phyloP scores from a whole-genome alignment of 2,797 vertebrate genomes.

The Schizopygopsis pylzovi region DNA sequence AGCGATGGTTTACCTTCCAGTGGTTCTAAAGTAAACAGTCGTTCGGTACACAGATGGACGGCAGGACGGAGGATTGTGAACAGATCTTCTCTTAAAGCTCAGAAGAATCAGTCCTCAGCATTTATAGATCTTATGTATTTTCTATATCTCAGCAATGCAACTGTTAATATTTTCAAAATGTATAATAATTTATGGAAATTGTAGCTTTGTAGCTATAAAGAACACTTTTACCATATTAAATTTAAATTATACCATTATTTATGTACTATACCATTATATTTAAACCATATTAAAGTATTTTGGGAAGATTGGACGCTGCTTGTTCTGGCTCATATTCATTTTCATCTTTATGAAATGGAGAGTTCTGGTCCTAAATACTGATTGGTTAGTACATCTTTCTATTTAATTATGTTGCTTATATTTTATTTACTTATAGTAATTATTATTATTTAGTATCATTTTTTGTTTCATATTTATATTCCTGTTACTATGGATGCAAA shows the following conservation, averaged over 20 bases:
- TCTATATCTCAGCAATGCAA: background rate
- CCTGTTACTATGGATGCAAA: background rate
- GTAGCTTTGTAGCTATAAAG: background rate
- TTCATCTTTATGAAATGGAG: background rate
- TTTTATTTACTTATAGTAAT: background rate
- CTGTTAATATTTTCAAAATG: background rate
- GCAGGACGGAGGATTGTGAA: conserved; percentile 18
- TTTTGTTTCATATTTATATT: background rate
- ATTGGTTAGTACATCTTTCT: background rate
- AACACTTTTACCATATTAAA: background rate
- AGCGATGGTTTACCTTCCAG: conserved; percentile 44
- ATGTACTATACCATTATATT: too few species aligned
- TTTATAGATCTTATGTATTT: background rate
- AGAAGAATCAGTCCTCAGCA: conserved; percentile 11
- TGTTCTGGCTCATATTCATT: background rate
- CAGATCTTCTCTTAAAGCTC: conserved; percentile 9
- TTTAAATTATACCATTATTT: too few species aligned
- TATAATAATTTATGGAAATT: background rate
- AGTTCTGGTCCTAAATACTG: background rate
- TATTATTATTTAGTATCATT: background rate
- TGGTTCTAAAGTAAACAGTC: conserved; percentile 51
- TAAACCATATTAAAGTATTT: background rate
- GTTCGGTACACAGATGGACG: conserved; percentile 23
- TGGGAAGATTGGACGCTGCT: background rate
- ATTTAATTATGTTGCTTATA: background rate